phyloP scores from a whole-genome alignment of 30 jellyfish, hydroid and myxozoan genomes.

The Calvadosia cruxmelitensis region DNA sequence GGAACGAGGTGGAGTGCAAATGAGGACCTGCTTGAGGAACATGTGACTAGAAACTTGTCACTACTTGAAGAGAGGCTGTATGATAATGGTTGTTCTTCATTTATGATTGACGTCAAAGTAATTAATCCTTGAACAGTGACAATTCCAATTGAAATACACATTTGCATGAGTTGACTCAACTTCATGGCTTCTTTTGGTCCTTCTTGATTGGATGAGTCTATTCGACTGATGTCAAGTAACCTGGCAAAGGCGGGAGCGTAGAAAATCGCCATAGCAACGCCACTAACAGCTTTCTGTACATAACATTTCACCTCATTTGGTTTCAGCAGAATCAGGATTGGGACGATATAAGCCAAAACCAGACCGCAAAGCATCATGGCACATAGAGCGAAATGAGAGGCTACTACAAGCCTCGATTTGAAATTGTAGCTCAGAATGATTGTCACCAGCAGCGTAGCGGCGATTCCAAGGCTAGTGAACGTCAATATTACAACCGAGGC shows the following conservation, averaged over 20 bases:
- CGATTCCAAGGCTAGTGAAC: too few relatives aligned
- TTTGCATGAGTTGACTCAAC: background rate
- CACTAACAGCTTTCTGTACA: too few relatives aligned
- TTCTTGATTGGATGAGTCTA: background rate
- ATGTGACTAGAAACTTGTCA: background rate
- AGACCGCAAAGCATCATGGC: too few relatives aligned
- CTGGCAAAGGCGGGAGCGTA: background rate
- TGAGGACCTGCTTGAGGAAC: background rate
- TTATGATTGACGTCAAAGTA: too few relatives aligned
- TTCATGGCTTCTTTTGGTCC: background rate
- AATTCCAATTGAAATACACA: background rate
- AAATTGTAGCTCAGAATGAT: too few relatives aligned
- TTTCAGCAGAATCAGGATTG: too few relatives aligned
- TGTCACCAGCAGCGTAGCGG: too few relatives aligned
- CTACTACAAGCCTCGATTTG: too few relatives aligned
- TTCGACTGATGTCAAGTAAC: background rate
- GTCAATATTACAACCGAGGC: too few relatives aligned
- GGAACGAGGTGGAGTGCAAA: background rate
- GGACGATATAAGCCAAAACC: too few relatives aligned
- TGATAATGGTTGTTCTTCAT: background rate
- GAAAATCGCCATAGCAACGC: background rate
- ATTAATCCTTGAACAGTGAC: background rate
- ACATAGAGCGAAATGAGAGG: too few relatives aligned
- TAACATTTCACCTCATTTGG: too few relatives aligned
- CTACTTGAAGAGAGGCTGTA: background rate